Evolutionary conservation across 2,113 vertebrate species (phyloP).

Genomic region (Mobula birostris): DNA sequence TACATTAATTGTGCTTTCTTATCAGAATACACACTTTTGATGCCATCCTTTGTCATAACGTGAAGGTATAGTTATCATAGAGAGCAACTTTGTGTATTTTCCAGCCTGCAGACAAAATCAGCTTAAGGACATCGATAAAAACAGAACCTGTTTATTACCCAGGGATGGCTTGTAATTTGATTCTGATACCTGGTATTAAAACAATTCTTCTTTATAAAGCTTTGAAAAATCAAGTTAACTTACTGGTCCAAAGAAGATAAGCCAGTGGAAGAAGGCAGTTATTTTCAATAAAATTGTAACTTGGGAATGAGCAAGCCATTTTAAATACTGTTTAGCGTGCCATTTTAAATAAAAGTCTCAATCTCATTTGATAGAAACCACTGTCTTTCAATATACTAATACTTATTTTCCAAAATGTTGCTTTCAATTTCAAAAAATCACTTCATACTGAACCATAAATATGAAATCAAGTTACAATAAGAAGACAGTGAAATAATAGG

Average conservation of each 20-base stretch:
- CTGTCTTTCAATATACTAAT: background rate
- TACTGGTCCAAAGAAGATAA: background rate
- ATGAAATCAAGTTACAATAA: background rate
- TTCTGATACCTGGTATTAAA: background rate
- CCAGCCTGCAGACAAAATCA: too few species aligned
- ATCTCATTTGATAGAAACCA: background rate
- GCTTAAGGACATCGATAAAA: too few species aligned
- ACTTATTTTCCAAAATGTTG: background rate
- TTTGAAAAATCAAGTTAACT: background rate
- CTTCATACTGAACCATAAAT: background rate
- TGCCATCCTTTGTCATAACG: too few species aligned
- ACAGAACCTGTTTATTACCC: too few species aligned
- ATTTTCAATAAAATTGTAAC: background rate
- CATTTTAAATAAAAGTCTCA: background rate
- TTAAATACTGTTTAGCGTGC: background rate
- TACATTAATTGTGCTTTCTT: too few species aligned
- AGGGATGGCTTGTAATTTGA: background rate
- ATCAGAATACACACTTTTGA: too few species aligned
- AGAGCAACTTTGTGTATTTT: too few species aligned
- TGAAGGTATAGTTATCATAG: too few species aligned
- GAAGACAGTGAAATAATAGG: background rate
- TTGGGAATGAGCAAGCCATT: background rate
- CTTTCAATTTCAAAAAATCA: background rate
- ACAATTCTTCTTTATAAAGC: background rate
- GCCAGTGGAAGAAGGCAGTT: background rate